Percentiles rank a stretch among this genome's conserved stretches.
Conservation (phyloP, 2,888 invertebrate genomes). For the Meteorus colon region DNA sequence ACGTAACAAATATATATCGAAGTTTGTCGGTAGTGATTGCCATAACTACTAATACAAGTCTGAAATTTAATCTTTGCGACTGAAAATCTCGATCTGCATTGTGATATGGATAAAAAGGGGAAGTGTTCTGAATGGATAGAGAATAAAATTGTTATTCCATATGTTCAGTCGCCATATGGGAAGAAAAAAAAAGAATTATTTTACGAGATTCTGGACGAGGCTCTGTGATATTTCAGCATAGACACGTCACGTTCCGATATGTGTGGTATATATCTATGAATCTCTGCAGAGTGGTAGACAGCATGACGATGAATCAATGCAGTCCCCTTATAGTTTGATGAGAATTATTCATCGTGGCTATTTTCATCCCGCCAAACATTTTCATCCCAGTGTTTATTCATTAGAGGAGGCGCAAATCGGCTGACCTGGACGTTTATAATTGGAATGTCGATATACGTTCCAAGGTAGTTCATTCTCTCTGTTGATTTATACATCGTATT, state of each 20-base stretch:
- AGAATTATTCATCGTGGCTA: constrained; percentile 1
- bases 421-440: constrained; percentile 11
- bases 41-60: background rate
- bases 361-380: constrained; percentile 10
- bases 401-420: background rate
- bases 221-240: background rate
- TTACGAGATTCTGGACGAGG: background rate
- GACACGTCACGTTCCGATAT: background rate
- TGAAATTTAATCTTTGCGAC: no score
- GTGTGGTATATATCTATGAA: background rate
- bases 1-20: no score
- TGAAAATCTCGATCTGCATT: no score
- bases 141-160: background rate
- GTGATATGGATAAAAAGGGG: background rate
- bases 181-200: background rate
- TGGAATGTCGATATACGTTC: constrained; percentile 21
- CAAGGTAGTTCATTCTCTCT: constrained; percentile 25
- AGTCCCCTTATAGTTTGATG: background rate
- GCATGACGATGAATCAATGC: constrained; percentile 1
- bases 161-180: background rate
- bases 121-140: background rate
- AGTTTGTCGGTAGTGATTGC: background rate
- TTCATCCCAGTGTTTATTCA: background rate
- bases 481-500: constrained; percentile 30
- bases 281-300: background rate